phyloP scores from a whole-genome alignment of 2,113 vertebrate species.

The Passer domesticus region DNA sequence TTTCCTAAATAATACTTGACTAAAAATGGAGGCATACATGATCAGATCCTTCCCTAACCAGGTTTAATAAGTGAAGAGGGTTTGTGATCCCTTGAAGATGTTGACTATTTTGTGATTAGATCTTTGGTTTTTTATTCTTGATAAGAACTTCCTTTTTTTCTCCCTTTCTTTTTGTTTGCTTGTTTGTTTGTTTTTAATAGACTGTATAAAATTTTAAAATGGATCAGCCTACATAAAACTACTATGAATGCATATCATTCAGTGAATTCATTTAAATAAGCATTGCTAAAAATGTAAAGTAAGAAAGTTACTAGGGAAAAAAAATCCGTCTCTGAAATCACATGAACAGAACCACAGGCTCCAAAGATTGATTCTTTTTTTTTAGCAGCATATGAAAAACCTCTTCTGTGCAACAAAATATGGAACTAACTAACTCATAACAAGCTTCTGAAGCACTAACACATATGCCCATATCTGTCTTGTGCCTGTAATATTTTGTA shows the following conservation, averaged over 20 bases:
- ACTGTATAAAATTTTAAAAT: neutral
- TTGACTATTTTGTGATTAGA: neutral
- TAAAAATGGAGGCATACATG: neutral
- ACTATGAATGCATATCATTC: neutral
- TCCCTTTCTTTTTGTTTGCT: neutral
- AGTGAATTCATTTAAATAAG: neutral
- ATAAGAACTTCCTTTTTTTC: rapidly evolving
- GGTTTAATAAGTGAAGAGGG: neutral
- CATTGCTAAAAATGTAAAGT: neutral
- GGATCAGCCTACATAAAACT: neutral
- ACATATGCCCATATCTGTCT: neutral
- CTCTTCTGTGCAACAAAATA: neutral
- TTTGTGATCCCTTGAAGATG: neutral
- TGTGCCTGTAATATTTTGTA: neutral
- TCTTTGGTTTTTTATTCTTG: neutral
- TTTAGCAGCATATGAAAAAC: neutral
- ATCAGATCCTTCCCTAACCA: neutral
- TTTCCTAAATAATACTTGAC: neutral
- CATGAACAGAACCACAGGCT: neutral
- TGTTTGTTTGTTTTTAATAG: neutral
- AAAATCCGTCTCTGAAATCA: neutral
- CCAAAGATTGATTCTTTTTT: neutral
- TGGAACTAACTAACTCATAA: neutral
- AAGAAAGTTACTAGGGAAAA: neutral
- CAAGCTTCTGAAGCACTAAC: neutral